These are phyloP conservation scores for Xenus cinereus DNA, from an alignment of 2,113 vertebrate genomes.

Conservation along the genomic window DNA sequence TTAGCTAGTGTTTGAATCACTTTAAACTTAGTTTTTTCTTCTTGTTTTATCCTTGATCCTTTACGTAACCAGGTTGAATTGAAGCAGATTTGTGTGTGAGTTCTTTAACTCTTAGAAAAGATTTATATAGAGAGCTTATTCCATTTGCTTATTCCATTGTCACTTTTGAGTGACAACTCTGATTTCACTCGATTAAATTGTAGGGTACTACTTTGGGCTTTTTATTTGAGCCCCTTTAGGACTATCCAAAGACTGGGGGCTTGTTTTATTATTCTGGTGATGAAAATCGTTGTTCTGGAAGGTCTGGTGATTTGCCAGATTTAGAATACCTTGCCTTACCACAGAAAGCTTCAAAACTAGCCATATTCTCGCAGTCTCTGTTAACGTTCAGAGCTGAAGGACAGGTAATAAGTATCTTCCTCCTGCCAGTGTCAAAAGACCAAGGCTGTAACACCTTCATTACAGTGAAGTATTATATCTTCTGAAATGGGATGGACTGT, in stretches of 20 bases:
- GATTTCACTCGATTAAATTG: not conserved
- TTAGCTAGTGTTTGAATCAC: not conserved
- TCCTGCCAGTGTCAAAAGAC: not conserved
- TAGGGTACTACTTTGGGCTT: not conserved
- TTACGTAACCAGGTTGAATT: not conserved
- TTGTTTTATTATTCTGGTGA: not conserved
- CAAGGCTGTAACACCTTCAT: not conserved
- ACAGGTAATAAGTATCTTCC: not conserved
- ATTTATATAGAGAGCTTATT: not conserved
- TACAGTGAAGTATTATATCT: not conserved
- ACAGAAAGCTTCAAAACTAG: not conserved
- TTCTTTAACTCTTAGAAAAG: not conserved
- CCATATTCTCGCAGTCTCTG: not conserved
- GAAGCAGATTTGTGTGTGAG: not conserved
- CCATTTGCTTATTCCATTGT: not conserved
- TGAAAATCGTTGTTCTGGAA: not conserved
- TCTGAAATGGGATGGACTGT: not conserved
- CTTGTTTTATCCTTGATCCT: not conserved
- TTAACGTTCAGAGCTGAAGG: not conserved
- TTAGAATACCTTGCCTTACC: not conserved
- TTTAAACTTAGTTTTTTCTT: not conserved
- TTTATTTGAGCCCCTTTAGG: not conserved
- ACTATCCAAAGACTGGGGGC: not conserved
- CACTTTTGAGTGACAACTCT: not conserved
- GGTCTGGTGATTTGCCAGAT: not conserved